Conservation (phyloP, 2,888 invertebrate genomes). For the Chymomyza caudatula region DNA sequence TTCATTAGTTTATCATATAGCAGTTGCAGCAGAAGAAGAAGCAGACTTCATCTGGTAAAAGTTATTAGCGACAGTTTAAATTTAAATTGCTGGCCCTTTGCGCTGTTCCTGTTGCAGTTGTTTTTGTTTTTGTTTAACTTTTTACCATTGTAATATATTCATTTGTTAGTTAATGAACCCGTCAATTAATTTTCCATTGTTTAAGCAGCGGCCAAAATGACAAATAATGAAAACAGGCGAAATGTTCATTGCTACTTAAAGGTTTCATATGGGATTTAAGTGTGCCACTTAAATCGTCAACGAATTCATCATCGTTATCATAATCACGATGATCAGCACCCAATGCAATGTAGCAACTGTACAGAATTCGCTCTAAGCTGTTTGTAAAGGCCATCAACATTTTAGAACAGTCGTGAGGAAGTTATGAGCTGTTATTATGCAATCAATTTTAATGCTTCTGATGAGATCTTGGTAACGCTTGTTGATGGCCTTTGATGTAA, state of each 20-base stretch:
- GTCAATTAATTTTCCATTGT: slow-evolving; percentile 66
- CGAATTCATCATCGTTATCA: slow-evolving; percentile 3
- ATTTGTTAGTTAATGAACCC: slow-evolving; percentile 69
- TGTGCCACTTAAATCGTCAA: background rate
- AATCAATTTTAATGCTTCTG: background rate
- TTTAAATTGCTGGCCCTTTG: slow-evolving; percentile 57
- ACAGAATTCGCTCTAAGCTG: background rate
- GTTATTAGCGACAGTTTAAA: slow-evolving; percentile 73
- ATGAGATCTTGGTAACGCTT: background rate
- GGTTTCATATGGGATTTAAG: background rate
- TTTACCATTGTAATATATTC: slow-evolving; percentile 61
- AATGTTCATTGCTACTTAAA: background rate
- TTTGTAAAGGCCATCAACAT: background rate
- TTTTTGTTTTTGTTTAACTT: slow-evolving; percentile 5
- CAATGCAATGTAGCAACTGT: background rate
- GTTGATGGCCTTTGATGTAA: background rate
- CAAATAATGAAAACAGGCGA: slow-evolving; percentile 43
- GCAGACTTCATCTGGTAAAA: slow-evolving; percentile 42
- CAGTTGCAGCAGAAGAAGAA: too few relatives aligned
- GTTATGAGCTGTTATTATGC: background rate
- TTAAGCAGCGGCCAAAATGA: slow-evolving; percentile 35
- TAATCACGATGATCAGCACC: background rate
- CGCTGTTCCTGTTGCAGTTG: too few relatives aligned
- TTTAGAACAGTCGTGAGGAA: background rate
- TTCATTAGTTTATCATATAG: slow-evolving; percentile 63